Evolutionary conservation across 2,113 vertebrate genomes (phyloP).

Genomic region (Tichodroma muraria): DNA sequence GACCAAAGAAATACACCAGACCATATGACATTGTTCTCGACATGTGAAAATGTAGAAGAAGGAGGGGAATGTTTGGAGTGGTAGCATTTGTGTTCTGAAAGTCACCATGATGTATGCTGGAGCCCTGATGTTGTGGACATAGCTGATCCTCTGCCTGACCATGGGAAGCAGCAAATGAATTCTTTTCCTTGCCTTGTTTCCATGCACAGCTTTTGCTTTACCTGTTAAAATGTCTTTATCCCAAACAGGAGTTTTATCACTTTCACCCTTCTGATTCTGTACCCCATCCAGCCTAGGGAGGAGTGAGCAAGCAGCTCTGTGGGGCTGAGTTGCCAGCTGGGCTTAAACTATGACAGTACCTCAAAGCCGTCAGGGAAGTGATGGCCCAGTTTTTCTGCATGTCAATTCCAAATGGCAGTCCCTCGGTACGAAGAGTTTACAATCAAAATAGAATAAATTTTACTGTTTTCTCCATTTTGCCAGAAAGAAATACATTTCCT

Average conservation of each 20-base stretch:
- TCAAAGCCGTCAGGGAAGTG: not conserved
- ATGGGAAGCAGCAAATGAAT: not conserved
- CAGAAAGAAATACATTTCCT: not conserved
- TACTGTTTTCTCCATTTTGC: not conserved
- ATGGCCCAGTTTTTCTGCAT: not conserved
- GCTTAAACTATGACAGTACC: not conserved
- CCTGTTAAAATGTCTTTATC: not conserved
- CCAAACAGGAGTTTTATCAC: not conserved
- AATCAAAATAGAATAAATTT: not conserved
- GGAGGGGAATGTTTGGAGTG: not conserved
- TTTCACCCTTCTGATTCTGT: not conserved
- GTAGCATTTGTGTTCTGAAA: not conserved
- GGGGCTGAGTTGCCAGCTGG: not conserved
- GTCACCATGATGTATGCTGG: not conserved
- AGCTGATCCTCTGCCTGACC: not conserved
- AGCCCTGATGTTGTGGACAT: not conserved
- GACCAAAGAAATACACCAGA: not conserved
- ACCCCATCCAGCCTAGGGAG: accelerated
- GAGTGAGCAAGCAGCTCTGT: not conserved
- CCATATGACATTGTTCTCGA: not conserved
- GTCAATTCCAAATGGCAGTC: not conserved
- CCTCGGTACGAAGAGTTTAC: not conserved
- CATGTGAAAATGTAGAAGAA: not conserved
- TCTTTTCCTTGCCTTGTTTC: not conserved
- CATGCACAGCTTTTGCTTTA: not conserved